These are phyloP conservation scores for Drosophila arizonae DNA, from an alignment of 1,140 invertebrate genomes.

Conservation along the genomic window DNA sequence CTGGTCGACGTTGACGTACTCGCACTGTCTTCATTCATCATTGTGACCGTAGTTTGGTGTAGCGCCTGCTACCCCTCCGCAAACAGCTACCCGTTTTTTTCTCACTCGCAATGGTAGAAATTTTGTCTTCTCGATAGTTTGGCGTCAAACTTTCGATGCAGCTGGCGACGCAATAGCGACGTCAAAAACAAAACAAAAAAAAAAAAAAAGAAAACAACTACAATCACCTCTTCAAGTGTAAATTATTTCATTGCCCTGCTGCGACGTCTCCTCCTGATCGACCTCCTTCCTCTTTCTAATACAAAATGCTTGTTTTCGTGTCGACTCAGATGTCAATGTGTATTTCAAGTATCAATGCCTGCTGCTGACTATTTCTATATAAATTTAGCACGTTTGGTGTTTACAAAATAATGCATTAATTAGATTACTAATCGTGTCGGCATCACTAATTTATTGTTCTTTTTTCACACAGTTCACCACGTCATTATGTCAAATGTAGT, in stretches of 20 bases:
- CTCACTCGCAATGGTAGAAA: constrained; percentile 8
- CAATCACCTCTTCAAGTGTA: constrained; percentile 34
- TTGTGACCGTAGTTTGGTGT: constrained; percentile 38
- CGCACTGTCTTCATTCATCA: constrained; percentile 81
- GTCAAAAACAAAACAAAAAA: constrained; percentile 27
- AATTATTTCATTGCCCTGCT: constrained; percentile 68
- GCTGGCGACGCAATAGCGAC: constrained; percentile 8
- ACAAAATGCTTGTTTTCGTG: constrained; percentile 31
- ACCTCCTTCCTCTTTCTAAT: constrained; percentile 41
- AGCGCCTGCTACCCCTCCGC: constrained; percentile 17
- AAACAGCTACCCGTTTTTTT: constrained; percentile 8
- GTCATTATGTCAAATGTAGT: constrained; percentile 59
- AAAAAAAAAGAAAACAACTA: constrained; percentile 6
- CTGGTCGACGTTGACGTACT: constrained; percentile 55
- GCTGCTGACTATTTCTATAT: neutral
- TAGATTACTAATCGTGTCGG: constrained; percentile 68
- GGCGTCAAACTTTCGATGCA: neutral
- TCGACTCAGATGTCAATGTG: constrained; percentile 13
- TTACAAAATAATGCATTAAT: constrained; percentile 42
- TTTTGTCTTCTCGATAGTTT: neutral
- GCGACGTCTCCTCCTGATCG: constrained; percentile 41
- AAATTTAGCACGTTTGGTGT: constrained; percentile 14
- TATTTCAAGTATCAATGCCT: constrained; percentile 21
- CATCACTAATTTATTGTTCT: constrained; percentile 70
- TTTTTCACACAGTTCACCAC: constrained; percentile 74